Base-by-base conservation (phyloP, 2,888 invertebrate genomes). In the Caenorhabditis sp. region DNA sequence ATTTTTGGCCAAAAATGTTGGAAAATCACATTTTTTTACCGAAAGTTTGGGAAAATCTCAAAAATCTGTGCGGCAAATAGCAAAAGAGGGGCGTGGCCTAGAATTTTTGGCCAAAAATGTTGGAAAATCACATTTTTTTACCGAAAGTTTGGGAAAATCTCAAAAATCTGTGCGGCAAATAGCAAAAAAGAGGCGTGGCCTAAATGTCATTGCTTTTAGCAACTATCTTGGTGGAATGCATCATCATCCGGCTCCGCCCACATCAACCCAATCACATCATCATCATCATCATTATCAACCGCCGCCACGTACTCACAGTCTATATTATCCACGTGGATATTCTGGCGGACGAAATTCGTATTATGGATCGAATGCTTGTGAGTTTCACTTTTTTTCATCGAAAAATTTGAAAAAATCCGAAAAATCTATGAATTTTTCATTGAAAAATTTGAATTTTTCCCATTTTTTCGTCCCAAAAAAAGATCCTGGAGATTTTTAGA, bases 281-380 rank as follows among this genome's bases (percentile, higher is more conserved):
- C 14, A 43, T 64, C 66, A 66, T 12, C 43, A 43, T 17, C 43
- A 43, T 14, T 43, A 43, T 64, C 66, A 66, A 0, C 69, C 72
- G 10, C 73, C 72, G 21, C 75, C 69, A 19, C 65, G 81, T 23
- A 73, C 81, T 0, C 70, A 71, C 50, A 75, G 75, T 57, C 66
- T 81, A 54, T 81, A 81, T 67, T 77, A 81, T 61, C 78, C 79
- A 24, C 71, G 81, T 27, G 69, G 69, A 4, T 77, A 80, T 57
- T 66, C 58, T 14, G 61, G 60, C 1, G 49, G 60, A 50, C 55
- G 64, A 24, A 74, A 71, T 58, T 66, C 69, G 3, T 80, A 78
- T 58, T 80, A 80, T 55, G 79, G 79, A 65, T 72, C 74, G 14
- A 76, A 78, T 74, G 79, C 77, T 19, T 80, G 79, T 80, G 60